Evolutionary conservation across 2,113 vertebrate species (phyloP).

Genomic region (Gopherus evgoodei): DNA sequence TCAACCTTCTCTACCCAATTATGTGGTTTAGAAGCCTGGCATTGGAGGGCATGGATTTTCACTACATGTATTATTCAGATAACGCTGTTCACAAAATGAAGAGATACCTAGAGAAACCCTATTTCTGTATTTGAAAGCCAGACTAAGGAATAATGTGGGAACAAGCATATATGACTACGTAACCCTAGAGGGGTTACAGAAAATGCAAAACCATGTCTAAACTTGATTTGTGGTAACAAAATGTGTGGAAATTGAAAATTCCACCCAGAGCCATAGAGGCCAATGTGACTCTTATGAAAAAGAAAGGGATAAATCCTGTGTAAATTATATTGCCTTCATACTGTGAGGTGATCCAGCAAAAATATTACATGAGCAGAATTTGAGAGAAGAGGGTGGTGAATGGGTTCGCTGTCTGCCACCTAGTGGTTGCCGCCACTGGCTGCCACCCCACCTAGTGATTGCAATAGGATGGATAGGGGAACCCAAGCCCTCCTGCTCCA

Average conservation of each 20-base stretch:
- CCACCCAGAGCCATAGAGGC: neutral
- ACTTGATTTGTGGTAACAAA: conserved; percentile 5
- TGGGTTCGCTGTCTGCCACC: neutral
- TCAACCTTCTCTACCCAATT: neutral
- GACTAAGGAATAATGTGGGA: neutral
- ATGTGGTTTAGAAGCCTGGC: conserved; percentile 5
- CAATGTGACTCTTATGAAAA: neutral
- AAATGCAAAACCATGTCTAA: neutral
- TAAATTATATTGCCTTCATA: conserved; percentile 8
- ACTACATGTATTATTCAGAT: neutral
- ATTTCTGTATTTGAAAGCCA: neutral
- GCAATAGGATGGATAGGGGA: neutral
- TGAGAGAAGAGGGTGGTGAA: neutral
- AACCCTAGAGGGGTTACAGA: neutral
- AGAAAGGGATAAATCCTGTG: neutral
- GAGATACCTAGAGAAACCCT: neutral
- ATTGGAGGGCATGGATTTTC: neutral
- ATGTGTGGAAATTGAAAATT: neutral
- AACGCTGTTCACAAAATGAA: neutral
- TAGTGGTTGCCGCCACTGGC: no score
- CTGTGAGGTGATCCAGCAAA: conserved; percentile 40
- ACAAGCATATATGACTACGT: neutral
- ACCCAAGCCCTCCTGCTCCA: neutral
- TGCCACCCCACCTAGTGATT: neutral
- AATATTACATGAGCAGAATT: neutral